These are phyloP conservation scores for Brienomyrus brachyistius DNA, from an alignment of 2,113 vertebrate species.

Conservation along the genomic window DNA sequence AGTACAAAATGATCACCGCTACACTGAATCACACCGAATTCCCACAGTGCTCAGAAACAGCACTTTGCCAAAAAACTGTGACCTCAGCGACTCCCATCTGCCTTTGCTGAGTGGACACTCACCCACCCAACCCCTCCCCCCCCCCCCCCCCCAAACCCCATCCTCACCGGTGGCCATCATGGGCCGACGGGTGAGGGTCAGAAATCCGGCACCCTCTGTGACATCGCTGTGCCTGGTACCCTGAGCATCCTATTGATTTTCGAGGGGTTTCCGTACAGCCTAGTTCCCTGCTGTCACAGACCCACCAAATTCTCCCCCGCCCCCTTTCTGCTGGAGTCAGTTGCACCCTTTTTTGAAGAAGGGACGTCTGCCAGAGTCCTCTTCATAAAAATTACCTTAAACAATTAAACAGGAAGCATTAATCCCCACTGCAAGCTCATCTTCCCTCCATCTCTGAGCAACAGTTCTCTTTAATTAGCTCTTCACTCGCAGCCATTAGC, in stretches of 20 bases:
- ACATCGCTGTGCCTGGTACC: slow-evolving; percentile 66
- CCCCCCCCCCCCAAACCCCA: background rate
- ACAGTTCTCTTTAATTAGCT: slow-evolving; percentile 69
- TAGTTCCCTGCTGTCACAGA: background rate
- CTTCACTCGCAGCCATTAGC: slow-evolving; percentile 66
- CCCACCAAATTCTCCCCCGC: background rate
- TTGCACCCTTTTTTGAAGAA: background rate
- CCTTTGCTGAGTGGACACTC: background rate
- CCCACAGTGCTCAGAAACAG: background rate
- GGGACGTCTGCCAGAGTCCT: background rate
- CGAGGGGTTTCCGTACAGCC: slow-evolving; percentile 57
- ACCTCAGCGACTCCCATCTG: background rate
- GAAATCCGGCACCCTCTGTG: slow-evolving; percentile 61
- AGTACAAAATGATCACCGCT: background rate
- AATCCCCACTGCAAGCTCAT: slow-evolving; percentile 40
- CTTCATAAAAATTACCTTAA: slow-evolving; percentile 34
- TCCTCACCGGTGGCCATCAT: background rate
- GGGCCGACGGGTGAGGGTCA: slow-evolving; percentile 45
- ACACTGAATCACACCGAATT: background rate
- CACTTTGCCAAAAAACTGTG: background rate
- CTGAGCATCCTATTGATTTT: slow-evolving; percentile 60
- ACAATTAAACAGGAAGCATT: slow-evolving; percentile 58
- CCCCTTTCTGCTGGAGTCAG: background rate
- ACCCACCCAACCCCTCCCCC: background rate
- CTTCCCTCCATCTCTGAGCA: slow-evolving; percentile 42